Evolutionary conservation across 2,888 invertebrate species (phyloP).

Genomic region (Athalia cordata): DNA sequence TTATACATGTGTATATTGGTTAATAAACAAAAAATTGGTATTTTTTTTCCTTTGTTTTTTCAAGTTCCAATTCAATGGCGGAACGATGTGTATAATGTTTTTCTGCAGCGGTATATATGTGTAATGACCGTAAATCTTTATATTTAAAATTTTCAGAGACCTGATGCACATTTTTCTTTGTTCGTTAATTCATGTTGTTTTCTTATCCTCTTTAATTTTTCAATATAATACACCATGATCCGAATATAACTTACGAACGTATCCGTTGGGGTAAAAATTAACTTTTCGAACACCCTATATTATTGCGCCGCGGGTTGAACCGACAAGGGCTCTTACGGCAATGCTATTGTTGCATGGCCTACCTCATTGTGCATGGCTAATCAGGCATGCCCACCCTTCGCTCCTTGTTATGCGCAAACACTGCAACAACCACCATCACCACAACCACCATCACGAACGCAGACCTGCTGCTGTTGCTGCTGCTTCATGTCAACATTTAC

Average conservation of each 20-base stretch:
- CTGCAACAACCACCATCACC: conserved; percentile 30
- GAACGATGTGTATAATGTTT: background rate
- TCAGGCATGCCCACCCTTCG: conserved; percentile 57
- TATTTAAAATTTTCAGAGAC: no score
- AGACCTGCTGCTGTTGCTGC: background rate
- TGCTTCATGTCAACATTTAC: background rate
- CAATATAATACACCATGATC: background rate
- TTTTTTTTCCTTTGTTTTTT: background rate
- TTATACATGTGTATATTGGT: no score
- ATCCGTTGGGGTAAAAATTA: conserved; percentile 16
- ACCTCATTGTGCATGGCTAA: conserved; percentile 60
- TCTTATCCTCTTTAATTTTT: background rate
- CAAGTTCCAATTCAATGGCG: background rate
- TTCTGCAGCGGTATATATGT: no score
- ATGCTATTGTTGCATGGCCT: conserved; percentile 57
- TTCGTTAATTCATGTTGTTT: no score
- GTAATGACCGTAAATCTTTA: no score
- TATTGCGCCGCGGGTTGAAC: conserved; percentile 14
- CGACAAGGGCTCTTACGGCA: conserved; percentile 44
- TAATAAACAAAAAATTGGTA: background rate
- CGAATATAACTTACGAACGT: background rate
- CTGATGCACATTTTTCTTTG: no score
- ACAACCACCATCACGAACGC: background rate
- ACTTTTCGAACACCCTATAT: conserved; percentile 42
- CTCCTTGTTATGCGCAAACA: conserved; percentile 52